phyloP scores from a whole-genome alignment of 2,797 vertebrate genomes.

The Siniperca scherzeri region DNA sequence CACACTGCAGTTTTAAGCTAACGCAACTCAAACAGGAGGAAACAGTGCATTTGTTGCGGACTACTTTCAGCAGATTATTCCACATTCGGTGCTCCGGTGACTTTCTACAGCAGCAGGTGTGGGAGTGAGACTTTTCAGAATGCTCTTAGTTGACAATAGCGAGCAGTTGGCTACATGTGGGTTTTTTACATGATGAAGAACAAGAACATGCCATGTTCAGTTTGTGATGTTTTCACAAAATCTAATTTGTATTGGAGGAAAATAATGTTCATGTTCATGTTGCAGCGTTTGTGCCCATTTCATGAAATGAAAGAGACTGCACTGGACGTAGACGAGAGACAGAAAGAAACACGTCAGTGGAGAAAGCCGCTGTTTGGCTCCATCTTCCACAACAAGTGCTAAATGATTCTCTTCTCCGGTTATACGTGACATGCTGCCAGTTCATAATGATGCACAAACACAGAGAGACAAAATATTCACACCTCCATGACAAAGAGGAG shows the following conservation, averaged over 20 bases:
- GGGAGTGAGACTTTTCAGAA: not conserved
- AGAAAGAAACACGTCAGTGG: slow-evolving; percentile 3
- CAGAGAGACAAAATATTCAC: slow-evolving; percentile 46
- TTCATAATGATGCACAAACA: slow-evolving; percentile 61
- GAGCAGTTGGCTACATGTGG: not conserved
- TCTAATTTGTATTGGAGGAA: not conserved
- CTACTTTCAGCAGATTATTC: not conserved
- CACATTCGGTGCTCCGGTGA: not conserved
- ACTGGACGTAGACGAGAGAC: slow-evolving; percentile 17
- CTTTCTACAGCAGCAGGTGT: not conserved
- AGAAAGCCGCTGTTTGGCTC: slow-evolving; percentile 46
- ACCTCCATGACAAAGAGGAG: slow-evolving; percentile 52
- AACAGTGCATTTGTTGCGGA: not conserved
- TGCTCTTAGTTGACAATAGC: not conserved
- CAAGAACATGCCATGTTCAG: not conserved
- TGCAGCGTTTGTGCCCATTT: not conserved
- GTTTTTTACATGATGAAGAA: not conserved
- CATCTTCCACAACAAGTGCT: slow-evolving; percentile 42
- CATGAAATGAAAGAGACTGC: not conserved
- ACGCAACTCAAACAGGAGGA: no score
- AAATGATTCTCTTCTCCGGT: slow-evolving; percentile 61
- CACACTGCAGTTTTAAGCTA: not conserved
- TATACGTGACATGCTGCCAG: slow-evolving; percentile 41
- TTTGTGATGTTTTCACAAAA: not conserved
- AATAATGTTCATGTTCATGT: not conserved